phyloP scores from a whole-genome alignment of 2,113 vertebrate genomes.

The Piaya cayana region DNA sequence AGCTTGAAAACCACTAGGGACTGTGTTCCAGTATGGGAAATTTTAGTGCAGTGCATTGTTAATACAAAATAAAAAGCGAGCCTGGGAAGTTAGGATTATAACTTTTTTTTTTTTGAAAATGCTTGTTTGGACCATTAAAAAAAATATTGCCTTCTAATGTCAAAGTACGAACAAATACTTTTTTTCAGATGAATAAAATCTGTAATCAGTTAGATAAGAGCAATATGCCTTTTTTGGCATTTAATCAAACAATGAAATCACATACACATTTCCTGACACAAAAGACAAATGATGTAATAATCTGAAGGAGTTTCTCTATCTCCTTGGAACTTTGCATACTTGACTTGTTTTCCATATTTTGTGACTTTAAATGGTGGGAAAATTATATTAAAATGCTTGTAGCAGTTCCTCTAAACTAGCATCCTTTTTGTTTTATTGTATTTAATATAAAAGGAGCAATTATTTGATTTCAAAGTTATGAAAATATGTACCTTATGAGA shows the following conservation, averaged over 20 bases:
- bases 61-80: constrained; percentile 75
- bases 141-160: constrained; percentile 68
- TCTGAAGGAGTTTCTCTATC: constrained; percentile 88
- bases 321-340: constrained; percentile 88
- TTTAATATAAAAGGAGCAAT: constrained; percentile 96
- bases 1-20: constrained; percentile 74
- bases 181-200: constrained; percentile 82
- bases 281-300: constrained; percentile 92
- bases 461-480: constrained; percentile 99
- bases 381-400: constrained; percentile 94
- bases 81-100: constrained; percentile 70
- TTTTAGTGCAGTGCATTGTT: constrained; percentile 71
- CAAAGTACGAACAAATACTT: constrained; percentile 79
- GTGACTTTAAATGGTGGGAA: constrained; percentile 86
- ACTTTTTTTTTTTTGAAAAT: constrained; percentile 63
- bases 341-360: constrained; percentile 88
- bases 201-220: constrained; percentile 91
- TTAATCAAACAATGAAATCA: constrained; percentile 94
- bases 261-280: constrained; percentile 85
- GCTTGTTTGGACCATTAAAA: constrained; percentile 69
- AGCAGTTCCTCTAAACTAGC: constrained; percentile 90
- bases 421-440: constrained; percentile 97
- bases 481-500: constrained; percentile 99
- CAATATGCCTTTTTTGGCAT: constrained; percentile 89
- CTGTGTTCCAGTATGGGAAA: constrained; percentile 70